Evolutionary conservation across 1,140 invertebrate genomes (phyloP), one percentile per base, ranked within the genome.

Genomic region (Batillaria attramentaria): DNA sequence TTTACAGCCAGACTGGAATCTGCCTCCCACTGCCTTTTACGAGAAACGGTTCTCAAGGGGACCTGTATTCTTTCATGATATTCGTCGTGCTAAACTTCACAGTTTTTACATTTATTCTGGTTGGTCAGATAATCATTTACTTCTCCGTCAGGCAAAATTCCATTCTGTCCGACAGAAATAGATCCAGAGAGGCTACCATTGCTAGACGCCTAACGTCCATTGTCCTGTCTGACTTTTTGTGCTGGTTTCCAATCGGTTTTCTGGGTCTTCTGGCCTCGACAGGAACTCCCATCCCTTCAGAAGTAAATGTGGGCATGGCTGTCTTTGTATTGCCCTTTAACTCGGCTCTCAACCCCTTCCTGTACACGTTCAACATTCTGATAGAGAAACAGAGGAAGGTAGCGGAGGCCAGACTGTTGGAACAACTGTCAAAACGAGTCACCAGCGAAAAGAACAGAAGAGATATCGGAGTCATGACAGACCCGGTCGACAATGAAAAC

Each of bases 291-390:
- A 82, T 86, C 24, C 73, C 79, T 16, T 76, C 79, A 4, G 83
- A 84, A 46, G 78, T 84, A 5, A 82, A 83, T 39, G 81, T 82
- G 6, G 84, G 68, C 72, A 60, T 78, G 0, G 81, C 80, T 5
- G 79, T 86, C 3, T 82, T 86, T 37, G 77, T 84, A 37, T 46
- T 84, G 33, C 83, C 84, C 0, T 66, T 81, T 10, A 86, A 86
- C 46, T 83, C 83, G 5, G 83, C 83, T 18, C 46, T 86, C 18
- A 86, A 86, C 39, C 84, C 84, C 0, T 80, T 86, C 33, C 65
- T 86, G 4, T 86, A 86, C 72, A 84, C 85, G 0, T 54, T 62
- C 2, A 79, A 66, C 78, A n/a, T 70, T 28, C 46, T 79, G 13
- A 42, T 66, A 31, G 39, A 72, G 46, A 41, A 28, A 13, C 39